phyloP scores from a whole-genome alignment of 2,888 invertebrate species.

The Yponomeuta plumbellus region DNA sequence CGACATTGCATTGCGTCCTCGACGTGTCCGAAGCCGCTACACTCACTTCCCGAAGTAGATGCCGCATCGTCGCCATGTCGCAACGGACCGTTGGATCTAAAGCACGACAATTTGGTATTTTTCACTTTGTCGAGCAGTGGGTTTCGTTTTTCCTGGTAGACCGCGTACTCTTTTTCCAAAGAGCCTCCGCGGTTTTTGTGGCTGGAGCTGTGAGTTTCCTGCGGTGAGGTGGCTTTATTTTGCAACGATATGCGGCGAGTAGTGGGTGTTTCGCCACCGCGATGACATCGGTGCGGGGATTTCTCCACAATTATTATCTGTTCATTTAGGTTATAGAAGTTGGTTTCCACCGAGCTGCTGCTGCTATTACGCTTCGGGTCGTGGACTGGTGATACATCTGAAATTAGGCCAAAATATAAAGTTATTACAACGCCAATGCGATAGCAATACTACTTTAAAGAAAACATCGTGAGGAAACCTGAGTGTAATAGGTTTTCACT shows the following conservation, averaged over 20 bases:
- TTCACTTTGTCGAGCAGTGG: slow-evolving; percentile 83
- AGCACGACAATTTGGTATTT: slow-evolving; percentile 82
- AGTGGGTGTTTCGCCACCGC: slow-evolving; percentile 52
- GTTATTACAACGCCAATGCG: background rate
- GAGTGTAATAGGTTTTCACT: too few relatives aligned
- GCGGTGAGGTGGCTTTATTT: slow-evolving; percentile 58
- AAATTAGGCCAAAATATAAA: slow-evolving; percentile 30
- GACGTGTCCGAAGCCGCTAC: slow-evolving; percentile 68
- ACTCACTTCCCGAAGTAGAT: slow-evolving; percentile 72
- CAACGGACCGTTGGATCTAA: slow-evolving; percentile 75
- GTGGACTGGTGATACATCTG: slow-evolving; percentile 81
- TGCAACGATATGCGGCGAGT: slow-evolving; percentile 66
- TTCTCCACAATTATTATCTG: slow-evolving; percentile 78
- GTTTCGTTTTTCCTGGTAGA: slow-evolving; percentile 80
- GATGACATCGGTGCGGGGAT: slow-evolving; percentile 68
- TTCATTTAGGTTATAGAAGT: slow-evolving; percentile 81
- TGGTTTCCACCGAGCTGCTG: slow-evolving; percentile 79
- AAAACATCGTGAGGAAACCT: too few relatives aligned
- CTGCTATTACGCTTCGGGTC: slow-evolving; percentile 79
- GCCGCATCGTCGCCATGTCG: slow-evolving; percentile 68
- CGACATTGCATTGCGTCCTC: slow-evolving; percentile 60
- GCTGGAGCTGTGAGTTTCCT: slow-evolving; percentile 68
- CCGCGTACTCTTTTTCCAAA: slow-evolving; percentile 76
- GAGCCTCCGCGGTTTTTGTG: slow-evolving; percentile 68
- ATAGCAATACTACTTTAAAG: background rate